These are phyloP conservation scores for Hirundo rustica DNA, from an alignment of 2,797 vertebrate genomes.

Conservation along the genomic window DNA sequence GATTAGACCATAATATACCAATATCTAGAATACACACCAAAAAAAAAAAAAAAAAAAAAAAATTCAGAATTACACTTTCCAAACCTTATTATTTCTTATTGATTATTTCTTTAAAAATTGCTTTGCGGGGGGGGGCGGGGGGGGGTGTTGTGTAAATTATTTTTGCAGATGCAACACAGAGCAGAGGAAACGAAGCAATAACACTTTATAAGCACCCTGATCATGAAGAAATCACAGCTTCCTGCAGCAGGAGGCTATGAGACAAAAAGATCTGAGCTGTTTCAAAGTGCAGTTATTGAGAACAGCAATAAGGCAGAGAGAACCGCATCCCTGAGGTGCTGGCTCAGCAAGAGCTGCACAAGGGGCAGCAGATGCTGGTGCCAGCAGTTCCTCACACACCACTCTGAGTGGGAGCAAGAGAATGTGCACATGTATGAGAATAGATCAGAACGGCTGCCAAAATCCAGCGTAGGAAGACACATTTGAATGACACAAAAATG, in stretches of 20 bases:
- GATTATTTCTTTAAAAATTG: neutral
- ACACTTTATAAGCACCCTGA: neutral
- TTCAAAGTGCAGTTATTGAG: neutral
- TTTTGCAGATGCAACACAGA: neutral
- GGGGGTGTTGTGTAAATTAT: rapidly evolving
- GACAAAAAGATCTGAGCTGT: neutral
- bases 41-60: too few relatives aligned
- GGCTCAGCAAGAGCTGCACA: neutral
- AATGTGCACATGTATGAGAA: neutral
- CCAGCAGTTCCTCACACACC: neutral
- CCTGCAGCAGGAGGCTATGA: neutral
- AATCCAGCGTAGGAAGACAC: neutral
- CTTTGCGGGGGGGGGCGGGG: rapidly evolving
- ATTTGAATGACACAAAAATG: neutral
- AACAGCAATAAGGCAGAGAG: neutral
- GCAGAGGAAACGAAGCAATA: neutral
- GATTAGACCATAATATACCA: neutral
- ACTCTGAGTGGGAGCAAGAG: neutral
- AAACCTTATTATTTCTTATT: neutral
- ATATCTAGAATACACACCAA: neutral
- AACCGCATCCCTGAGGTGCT: neutral
- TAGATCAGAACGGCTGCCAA: neutral
- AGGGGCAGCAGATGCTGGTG: neutral
- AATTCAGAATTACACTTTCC: neutral
- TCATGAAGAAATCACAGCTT: neutral